These are phyloP conservation scores for Ailuropoda melanoleuca DNA, from an alignment of 2,113 vertebrate genomes.

Conservation along the genomic window DNA sequence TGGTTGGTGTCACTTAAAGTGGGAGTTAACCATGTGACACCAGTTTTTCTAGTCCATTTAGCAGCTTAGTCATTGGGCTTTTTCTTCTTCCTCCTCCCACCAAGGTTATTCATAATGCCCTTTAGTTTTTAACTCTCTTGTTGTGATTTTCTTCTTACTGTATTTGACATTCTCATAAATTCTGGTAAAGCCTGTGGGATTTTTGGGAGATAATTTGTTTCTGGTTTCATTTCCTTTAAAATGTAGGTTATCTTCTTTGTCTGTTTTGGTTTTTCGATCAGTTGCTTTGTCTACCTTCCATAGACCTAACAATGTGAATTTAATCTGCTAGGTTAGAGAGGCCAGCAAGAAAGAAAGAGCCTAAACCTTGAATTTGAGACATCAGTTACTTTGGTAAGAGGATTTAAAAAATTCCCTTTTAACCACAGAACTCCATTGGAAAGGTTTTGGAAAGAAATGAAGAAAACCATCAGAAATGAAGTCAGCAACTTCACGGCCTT, in stretches of 20 bases:
- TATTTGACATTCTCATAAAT: background rate
- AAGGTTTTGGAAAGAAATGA: slow-evolving; percentile 63
- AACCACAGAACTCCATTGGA: slow-evolving; percentile 51
- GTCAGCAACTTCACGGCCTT: slow-evolving; percentile 40
- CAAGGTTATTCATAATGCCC: background rate
- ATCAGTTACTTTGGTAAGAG: background rate
- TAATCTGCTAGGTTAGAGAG: background rate
- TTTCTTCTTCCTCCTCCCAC: background rate
- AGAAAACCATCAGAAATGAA: slow-evolving; percentile 17
- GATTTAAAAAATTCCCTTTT: background rate
- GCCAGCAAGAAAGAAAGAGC: background rate
- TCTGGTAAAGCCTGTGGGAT: background rate
- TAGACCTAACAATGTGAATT: background rate
- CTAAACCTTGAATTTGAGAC: background rate
- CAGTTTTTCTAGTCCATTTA: background rate
- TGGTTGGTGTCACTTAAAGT: background rate
- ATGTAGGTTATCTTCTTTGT: slow-evolving; percentile 36
- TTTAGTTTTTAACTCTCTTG: background rate
- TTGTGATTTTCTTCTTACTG: background rate
- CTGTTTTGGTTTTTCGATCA: background rate
- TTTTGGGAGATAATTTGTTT: slow-evolving; percentile 47
- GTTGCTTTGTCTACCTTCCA: slow-evolving; percentile 34
- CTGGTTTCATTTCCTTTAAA: slow-evolving; percentile 81
- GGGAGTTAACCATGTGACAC: background rate
- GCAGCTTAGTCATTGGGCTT: slow-evolving; percentile 8